Percentiles rank a stretch among this genome's conserved stretches.
phyloP scores from a whole-genome alignment of 2,797 vertebrate species.

The Myotis myotis region DNA sequence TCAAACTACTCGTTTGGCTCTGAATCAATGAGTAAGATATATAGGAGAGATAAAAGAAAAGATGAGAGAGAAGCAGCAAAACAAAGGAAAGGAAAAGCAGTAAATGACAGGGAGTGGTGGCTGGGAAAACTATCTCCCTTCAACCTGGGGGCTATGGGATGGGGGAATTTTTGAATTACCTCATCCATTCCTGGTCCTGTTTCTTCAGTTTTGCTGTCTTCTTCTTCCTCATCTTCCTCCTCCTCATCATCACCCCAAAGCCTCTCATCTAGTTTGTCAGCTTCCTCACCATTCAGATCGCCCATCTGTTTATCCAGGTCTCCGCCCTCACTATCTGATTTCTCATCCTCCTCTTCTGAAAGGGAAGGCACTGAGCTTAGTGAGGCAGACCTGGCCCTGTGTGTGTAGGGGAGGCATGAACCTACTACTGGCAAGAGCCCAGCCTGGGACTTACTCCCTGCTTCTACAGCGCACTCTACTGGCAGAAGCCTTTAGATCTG shows the following conservation, averaged over 20 bases:
- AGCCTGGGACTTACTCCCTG: neutral
- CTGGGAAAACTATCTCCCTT: neutral
- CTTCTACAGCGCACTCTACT: neutral
- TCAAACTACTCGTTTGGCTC: neutral
- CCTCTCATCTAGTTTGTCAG: slow-evolving; percentile 95
- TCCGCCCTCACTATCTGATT: slow-evolving; percentile 89
- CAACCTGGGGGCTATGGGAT: neutral
- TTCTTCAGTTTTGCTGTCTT: slow-evolving; percentile 89
- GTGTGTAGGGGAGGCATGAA: neutral
- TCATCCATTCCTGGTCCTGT: slow-evolving; percentile 96
- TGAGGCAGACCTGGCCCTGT: neutral
- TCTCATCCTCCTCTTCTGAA: slow-evolving; percentile 87
- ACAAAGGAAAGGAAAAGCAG: neutral
- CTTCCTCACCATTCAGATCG: slow-evolving; percentile 92
- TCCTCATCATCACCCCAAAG: slow-evolving; percentile 94
- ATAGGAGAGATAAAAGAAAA: neutral
- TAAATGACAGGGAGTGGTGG: neutral
- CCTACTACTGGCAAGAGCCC: neutral
- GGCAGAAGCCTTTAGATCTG: neutral
- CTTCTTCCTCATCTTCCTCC: slow-evolving; percentile 86
- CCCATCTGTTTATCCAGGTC: slow-evolving; percentile 99
- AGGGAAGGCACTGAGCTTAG: slow-evolving; percentile 41
- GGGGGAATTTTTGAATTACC: slow-evolving; percentile 81
- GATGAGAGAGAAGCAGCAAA: neutral
- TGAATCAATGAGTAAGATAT: neutral